A percentile compares a stretch with the other conserved stretches of the same genome.
Conservation (phyloP, 2,113 vertebrate species). For the Pionites leucogaster region DNA sequence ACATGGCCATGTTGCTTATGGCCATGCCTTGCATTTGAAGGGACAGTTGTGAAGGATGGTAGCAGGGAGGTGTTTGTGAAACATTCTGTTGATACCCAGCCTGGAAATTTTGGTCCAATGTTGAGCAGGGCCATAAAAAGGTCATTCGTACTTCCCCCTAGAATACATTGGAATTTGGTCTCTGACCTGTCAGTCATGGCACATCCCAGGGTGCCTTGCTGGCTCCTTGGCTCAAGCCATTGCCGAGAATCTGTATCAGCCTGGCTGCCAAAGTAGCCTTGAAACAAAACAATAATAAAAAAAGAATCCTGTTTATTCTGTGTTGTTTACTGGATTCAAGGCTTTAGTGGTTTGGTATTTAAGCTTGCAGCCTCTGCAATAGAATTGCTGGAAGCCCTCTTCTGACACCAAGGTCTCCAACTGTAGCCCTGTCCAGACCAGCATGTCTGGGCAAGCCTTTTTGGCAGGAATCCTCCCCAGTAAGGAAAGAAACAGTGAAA, state of each 20-base stretch:
- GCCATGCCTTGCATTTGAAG: neutral
- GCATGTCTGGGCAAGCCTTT: neutral
- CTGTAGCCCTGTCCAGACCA: neutral
- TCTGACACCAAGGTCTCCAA: neutral
- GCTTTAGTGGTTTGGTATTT: constrained; percentile 11
- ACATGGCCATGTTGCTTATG: accelerated
- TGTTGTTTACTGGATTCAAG: constrained; percentile 11
- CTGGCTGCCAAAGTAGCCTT: constrained; percentile 9
- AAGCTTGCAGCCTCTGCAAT: neutral
- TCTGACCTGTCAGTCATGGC: neutral
- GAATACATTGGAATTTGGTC: neutral
- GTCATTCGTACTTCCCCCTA: neutral
- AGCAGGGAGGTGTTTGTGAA: neutral
- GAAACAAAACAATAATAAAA: neutral
- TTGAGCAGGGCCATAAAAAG: neutral
- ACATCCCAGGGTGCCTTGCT: neutral
- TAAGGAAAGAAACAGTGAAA: neutral
- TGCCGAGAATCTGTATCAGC: neutral
- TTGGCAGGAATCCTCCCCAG: neutral
- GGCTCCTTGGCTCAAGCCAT: neutral
- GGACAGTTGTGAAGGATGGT: neutral
- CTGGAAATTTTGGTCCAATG: neutral
- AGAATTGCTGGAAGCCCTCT: neutral
- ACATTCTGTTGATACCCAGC: neutral
- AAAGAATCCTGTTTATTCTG: neutral